phyloP scores from a whole-genome alignment of 2,113 vertebrate species.

The Burhinus bistriatus region DNA sequence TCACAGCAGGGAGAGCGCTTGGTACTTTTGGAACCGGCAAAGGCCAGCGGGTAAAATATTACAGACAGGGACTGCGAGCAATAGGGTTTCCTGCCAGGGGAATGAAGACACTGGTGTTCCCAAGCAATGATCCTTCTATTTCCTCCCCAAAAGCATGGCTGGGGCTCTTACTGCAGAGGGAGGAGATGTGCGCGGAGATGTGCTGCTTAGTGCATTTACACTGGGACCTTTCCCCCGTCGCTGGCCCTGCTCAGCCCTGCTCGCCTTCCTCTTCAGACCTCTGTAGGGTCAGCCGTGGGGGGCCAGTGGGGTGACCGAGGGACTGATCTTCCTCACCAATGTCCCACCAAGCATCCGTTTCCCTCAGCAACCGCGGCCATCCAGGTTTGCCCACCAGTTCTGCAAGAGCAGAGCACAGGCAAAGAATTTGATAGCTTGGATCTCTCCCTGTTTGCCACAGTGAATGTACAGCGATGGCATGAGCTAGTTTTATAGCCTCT shows the following conservation, averaged over 20 bases:
- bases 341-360: accelerated
- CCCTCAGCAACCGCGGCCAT: accelerated
- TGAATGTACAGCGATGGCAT: neutral
- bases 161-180: neutral
- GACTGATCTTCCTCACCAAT: neutral
- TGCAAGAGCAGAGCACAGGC: neutral
- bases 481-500: neutral
- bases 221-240: accelerated
- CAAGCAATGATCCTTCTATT: neutral
- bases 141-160: neutral
- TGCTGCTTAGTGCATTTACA: neutral
- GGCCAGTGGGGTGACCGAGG: accelerated
- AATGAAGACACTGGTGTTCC: neutral
- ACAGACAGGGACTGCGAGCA: neutral
- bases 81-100: neutral
- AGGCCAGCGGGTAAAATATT: neutral
- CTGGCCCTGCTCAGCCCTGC: neutral
- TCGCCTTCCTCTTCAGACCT: neutral
- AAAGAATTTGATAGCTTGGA: neutral
- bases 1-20: neutral
- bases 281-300: too few relatives aligned
- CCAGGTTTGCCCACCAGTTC: neutral
- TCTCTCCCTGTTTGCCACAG: neutral
- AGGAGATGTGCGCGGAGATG: neutral
- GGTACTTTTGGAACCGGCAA: neutral